Conservation (phyloP, 1,140 invertebrate species). For the Bombus waltoni region DNA sequence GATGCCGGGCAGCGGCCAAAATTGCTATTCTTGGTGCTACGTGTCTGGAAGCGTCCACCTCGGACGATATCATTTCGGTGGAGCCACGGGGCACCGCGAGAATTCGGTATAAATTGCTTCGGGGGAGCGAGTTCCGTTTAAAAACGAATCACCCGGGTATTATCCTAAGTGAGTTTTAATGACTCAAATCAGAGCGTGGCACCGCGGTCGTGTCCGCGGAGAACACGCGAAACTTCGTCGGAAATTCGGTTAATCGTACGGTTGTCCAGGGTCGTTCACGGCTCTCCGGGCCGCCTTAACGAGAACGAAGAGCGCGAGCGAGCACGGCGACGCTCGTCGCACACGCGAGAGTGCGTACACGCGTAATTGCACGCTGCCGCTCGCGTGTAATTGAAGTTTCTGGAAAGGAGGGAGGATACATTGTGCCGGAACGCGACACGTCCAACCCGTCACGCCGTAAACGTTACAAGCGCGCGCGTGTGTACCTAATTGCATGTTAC, state of each 20-base stretch:
- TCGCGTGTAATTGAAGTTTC: slow-evolving; percentile 35
- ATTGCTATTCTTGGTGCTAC: slow-evolving; percentile 15
- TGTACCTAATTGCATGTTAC: slow-evolving; percentile 26
- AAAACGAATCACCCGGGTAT: slow-evolving; percentile 73
- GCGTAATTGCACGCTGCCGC: slow-evolving; percentile 19
- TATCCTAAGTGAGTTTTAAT: slow-evolving; percentile 82
- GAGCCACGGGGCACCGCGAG: slow-evolving; percentile 40
- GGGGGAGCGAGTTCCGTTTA: slow-evolving; percentile 56
- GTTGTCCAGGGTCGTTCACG: not conserved
- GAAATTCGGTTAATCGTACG: slow-evolving; percentile 52
- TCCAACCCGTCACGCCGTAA: not conserved
- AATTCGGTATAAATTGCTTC: slow-evolving; percentile 67
- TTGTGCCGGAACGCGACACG: slow-evolving; percentile 7
- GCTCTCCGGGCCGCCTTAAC: not conserved
- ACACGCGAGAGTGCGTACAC: slow-evolving; percentile 5
- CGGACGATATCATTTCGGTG: slow-evolving; percentile 25
- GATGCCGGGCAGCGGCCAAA: not conserved
- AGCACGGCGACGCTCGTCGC: not conserved
- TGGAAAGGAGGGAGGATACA: slow-evolving; percentile 7
- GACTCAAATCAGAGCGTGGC: slow-evolving; percentile 64
- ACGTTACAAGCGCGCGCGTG: not conserved
- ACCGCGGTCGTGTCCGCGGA: not conserved
- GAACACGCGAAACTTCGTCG: slow-evolving; percentile 7
- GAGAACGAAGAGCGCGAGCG: not conserved
- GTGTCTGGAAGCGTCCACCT: not conserved